A percentile compares a stretch with the other conserved stretches of the same genome.
phyloP scores from a whole-genome alignment of 2,113 vertebrate species.

The Daubentonia madagascariensis region DNA sequence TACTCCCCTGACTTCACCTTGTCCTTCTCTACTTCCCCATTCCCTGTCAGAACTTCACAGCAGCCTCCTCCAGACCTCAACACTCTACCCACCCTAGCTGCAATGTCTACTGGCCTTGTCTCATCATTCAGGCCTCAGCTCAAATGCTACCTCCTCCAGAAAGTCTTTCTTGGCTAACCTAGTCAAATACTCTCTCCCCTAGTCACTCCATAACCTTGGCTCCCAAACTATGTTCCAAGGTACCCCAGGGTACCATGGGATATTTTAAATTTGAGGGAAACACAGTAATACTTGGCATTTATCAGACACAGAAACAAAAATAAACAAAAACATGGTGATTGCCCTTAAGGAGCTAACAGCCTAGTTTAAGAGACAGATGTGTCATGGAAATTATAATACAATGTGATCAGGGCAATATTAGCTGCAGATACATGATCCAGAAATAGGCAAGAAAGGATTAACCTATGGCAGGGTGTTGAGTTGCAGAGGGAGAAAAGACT shows the following conservation, averaged over 20 bases:
- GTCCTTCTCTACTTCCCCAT: background rate
- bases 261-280: background rate
- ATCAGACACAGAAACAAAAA: background rate
- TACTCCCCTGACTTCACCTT: background rate
- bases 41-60: background rate
- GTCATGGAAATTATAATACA: background rate
- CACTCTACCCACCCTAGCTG: background rate
- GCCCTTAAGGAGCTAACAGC: background rate
- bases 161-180: background rate
- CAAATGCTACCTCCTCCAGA: background rate
- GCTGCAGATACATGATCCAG: background rate
- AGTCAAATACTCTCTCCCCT: background rate
- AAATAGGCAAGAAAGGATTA: background rate
- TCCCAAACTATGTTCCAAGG: background rate
- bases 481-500: background rate
- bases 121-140: background rate
- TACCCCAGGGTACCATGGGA: background rate
- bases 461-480: background rate
- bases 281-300: background rate
- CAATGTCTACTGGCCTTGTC: accelerated
- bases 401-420: background rate
- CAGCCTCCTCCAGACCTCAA: background rate
- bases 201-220: background rate
- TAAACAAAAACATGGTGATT: background rate
- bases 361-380: background rate